These are phyloP conservation scores for Lycia hirtaria DNA, from an alignment of 2,888 invertebrate genomes.

Conservation along the genomic window DNA sequence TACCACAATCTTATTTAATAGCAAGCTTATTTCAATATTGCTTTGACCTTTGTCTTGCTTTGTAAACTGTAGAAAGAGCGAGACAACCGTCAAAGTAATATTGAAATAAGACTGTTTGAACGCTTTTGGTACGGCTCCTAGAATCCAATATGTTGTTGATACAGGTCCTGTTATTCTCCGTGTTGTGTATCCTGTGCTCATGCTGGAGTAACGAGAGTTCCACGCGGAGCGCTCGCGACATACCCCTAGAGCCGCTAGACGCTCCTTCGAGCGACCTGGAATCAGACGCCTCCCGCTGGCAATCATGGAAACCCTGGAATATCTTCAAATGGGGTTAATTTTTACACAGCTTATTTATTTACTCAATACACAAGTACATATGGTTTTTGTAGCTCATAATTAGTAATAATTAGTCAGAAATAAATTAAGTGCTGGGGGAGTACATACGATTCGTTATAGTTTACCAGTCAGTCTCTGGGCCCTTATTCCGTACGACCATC, in stretches of 20 bases:
- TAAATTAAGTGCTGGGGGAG: no score
- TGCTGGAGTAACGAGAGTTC: conserved; percentile 53
- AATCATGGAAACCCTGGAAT: conserved; percentile 60
- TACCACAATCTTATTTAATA: no score
- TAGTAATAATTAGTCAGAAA: no score
- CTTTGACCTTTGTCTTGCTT: no score
- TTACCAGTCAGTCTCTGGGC: no score
- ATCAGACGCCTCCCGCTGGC: conserved; percentile 55
- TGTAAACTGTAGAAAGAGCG: no score
- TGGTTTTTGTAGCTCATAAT: neutral
- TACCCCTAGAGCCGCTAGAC: conserved; percentile 50
- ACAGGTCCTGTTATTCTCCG: conserved; percentile 56
- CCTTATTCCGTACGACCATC: no score
- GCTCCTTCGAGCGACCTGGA: conserved; percentile 51
- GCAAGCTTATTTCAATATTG: no score
- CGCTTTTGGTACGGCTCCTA: no score
- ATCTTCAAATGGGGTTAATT: conserved; percentile 65
- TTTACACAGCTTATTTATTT: conserved; percentile 3
- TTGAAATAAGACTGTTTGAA: no score
- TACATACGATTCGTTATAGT: no score
- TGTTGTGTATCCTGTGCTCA: conserved; percentile 53
- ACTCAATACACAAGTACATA: neutral
- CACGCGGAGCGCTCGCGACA: conserved; percentile 45
- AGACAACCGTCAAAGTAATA: no score
- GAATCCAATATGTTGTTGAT: neutral